These are phyloP conservation scores for Apostichopus leukothele DNA, from an alignment of 53 echinoderm and acorn worm genomes.

Conservation along the genomic window DNA sequence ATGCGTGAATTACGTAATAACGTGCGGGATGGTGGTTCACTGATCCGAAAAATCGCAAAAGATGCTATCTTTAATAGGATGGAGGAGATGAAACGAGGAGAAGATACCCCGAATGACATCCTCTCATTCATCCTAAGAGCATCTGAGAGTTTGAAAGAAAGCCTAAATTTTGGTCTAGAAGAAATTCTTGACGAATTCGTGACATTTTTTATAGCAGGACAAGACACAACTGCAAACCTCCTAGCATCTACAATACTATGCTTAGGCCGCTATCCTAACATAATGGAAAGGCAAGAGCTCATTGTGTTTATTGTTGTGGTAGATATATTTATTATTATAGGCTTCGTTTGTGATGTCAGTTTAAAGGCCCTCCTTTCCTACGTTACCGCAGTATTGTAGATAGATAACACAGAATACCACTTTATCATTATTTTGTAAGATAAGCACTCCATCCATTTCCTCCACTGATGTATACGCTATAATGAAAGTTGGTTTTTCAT, in stretches of 20 bases:
- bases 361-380: background rate
- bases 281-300: conserved; percentile 59
- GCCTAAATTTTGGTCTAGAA: conserved; percentile 47
- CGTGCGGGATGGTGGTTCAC: conserved; percentile 2
- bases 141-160: conserved; percentile 52
- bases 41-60: conserved; percentile 17
- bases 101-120: conserved; percentile 64
- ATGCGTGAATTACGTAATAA: conserved; percentile 26
- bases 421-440: too few species aligned
- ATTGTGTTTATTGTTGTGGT: too few species aligned
- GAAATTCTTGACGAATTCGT: conserved; percentile 68
- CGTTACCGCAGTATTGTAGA: background rate
- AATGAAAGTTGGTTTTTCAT: too few species aligned
- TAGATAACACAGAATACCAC: too few species aligned
- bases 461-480: too few species aligned
- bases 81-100: conserved; percentile 60
- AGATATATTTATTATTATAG: too few species aligned
- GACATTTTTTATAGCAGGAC: conserved; percentile 65
- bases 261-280: conserved; percentile 60
- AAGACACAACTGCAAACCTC: conserved; percentile 71
- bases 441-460: too few species aligned
- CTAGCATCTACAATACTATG: conserved; percentile 54
- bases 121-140: conserved; percentile 62
- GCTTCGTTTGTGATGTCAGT: too few species aligned
- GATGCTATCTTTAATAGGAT: conserved; percentile 47